Evolutionary conservation across 2,888 invertebrate genomes (phyloP).

Genomic region (Oscheius sp.): DNA sequence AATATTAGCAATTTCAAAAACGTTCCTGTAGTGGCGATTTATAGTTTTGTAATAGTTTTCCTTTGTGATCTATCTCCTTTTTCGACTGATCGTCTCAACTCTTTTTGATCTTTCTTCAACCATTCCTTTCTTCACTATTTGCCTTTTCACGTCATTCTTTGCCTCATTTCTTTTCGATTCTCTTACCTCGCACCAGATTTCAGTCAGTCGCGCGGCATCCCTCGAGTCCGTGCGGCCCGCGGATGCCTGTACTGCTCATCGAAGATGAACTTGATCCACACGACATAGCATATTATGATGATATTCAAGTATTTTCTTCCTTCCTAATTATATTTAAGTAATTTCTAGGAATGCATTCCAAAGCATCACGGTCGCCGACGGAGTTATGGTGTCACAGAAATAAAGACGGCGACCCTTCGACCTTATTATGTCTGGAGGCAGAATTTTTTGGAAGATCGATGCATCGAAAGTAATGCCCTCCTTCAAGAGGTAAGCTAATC

Average conservation of each 20-base stretch:
- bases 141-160: neutral
- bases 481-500: conserved; percentile 37
- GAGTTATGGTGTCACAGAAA: neutral
- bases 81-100: too few species aligned
- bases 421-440: conserved; percentile 49
- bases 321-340: neutral
- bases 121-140: neutral
- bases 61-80: neutral
- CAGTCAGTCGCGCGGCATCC: conserved; percentile 9
- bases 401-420: conserved; percentile 27
- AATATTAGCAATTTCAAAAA: too few species aligned
- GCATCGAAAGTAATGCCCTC: conserved; percentile 41
- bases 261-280: conserved; percentile 24
- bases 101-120: neutral
- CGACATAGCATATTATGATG: conserved; percentile 23
- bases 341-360: neutral
- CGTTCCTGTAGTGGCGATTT: too few species aligned
- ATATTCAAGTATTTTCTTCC: conserved; percentile 11
- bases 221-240: conserved; percentile 16
- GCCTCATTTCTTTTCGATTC: neutral
- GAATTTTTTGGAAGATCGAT: conserved; percentile 49
- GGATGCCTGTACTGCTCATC: conserved; percentile 27
- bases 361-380: neutral
- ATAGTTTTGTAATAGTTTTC: too few species aligned
- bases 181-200: conserved; percentile 3